phyloP scores from a whole-genome alignment of 2,113 vertebrate genomes.

The Pheucticus melanocephalus region DNA sequence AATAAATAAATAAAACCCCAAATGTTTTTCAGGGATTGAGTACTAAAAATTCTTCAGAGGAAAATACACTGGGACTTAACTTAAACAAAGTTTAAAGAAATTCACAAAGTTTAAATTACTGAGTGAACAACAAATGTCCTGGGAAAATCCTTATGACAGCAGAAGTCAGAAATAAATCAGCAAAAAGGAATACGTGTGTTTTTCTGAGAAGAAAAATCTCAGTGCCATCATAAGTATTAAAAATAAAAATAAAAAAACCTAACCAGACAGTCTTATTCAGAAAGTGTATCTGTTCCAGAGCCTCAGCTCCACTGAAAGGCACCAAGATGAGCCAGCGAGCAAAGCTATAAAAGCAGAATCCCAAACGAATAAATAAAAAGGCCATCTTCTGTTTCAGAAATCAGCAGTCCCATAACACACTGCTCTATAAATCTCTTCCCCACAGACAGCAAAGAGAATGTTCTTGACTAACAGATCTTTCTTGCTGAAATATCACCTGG shows the following conservation, averaged over 20 bases:
- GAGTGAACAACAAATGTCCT: conserved; percentile 30
- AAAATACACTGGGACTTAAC: conserved; percentile 21
- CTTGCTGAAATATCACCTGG: conserved; percentile 68
- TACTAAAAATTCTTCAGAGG: conserved; percentile 12
- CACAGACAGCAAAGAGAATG: conserved; percentile 32
- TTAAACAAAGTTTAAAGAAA: conserved; percentile 58
- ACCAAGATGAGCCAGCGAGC: neutral
- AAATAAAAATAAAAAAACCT: neutral
- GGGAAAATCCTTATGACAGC: conserved; percentile 19
- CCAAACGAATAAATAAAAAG: conserved; percentile 64
- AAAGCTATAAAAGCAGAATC: conserved; percentile 50
- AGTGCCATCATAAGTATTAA: neutral
- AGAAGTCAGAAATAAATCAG: conserved; percentile 37
- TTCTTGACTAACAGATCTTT: conserved; percentile 60
- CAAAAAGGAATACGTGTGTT: neutral
- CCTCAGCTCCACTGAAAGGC: neutral
- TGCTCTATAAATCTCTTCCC: conserved; percentile 63
- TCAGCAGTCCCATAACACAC: conserved; percentile 49
- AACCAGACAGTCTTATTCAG: neutral
- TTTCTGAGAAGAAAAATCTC: conserved; percentile 16
- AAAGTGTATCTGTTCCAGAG: neutral
- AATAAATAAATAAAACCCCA: conserved; percentile 33
- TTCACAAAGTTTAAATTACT: conserved; percentile 48
- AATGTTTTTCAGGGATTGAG: neutral
- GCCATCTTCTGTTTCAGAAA: conserved; percentile 61